These are phyloP conservation scores for Pinctada fucata DNA, from an alignment of 2,888 invertebrate species.

Conservation along the genomic window DNA sequence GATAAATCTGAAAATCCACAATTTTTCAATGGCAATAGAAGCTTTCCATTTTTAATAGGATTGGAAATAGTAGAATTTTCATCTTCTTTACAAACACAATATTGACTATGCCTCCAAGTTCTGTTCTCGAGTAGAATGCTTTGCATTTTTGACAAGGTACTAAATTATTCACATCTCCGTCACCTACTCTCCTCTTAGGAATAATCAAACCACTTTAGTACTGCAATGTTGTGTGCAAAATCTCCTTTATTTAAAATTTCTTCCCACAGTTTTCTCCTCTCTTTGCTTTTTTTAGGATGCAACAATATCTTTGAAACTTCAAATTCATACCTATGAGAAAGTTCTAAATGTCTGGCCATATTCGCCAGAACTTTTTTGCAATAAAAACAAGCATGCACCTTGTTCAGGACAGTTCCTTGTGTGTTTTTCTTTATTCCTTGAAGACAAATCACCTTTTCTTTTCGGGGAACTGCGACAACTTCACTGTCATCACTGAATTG, in stretches of 20 bases:
- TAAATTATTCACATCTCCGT: slow-evolving; percentile 19
- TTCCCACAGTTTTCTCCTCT: slow-evolving; percentile 40
- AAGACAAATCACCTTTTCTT: slow-evolving; percentile 4
- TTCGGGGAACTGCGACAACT: background rate
- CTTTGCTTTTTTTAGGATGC: slow-evolving; percentile 19
- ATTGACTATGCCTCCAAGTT: slow-evolving; percentile 41
- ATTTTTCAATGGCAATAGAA: slow-evolving; percentile 16
- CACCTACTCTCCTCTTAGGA: slow-evolving; percentile 31
- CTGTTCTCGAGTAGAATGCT: slow-evolving; percentile 33
- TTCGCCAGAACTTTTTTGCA: slow-evolving; percentile 26
- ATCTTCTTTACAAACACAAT: slow-evolving; percentile 19
- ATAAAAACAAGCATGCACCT: slow-evolving; percentile 23
- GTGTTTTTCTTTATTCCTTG: slow-evolving; percentile 14
- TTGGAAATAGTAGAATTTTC: slow-evolving; percentile 1
- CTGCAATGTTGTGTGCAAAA: slow-evolving; percentile 37
- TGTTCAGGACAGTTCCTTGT: slow-evolving; percentile 19
- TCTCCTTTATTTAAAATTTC: slow-evolving; percentile 38
- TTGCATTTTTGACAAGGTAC: slow-evolving; percentile 38
- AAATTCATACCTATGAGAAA: slow-evolving; percentile 19
- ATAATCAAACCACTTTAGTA: slow-evolving; percentile 34
- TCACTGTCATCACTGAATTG: slow-evolving; percentile 10
- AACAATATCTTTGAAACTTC: slow-evolving; percentile 17
- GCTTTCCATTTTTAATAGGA: slow-evolving; percentile 13
- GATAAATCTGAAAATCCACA: background rate
- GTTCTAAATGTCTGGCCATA: slow-evolving; percentile 31